phyloP scores from a whole-genome alignment of 2,888 invertebrate genomes.

The Stomorhina lunata region DNA sequence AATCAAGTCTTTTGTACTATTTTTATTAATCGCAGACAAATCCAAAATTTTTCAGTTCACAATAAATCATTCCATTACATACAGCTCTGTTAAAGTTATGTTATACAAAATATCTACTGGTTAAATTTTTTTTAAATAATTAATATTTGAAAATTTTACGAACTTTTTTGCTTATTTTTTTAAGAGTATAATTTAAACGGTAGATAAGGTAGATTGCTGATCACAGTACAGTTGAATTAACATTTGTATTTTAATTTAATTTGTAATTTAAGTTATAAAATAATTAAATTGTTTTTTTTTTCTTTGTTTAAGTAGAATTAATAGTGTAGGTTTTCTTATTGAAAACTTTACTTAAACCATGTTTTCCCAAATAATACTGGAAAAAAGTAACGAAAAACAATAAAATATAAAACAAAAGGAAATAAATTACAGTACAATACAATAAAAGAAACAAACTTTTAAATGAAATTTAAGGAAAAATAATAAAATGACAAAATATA shows the following conservation, averaged over 20 bases:
- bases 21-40: no score
- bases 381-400: conserved; percentile 70
- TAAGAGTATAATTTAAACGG: conserved; percentile 34
- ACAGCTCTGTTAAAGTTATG: no score
- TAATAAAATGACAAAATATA: conserved; percentile 43
- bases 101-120: no score
- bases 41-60: no score
- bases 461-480: conserved; percentile 50
- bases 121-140: conserved; percentile 30
- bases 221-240: conserved; percentile 62
- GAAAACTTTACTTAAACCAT: conserved; percentile 76
- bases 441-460: no score
- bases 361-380: conserved; percentile 76
- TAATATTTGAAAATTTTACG: conserved; percentile 57
- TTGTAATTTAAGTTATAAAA: no score
- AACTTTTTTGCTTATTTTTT: conserved; percentile 51
- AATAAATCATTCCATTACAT: no score
- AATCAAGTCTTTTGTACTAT: no score
- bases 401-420: conserved; percentile 66
- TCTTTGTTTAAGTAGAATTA: conserved; percentile 59
- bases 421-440: conserved; percentile 67
- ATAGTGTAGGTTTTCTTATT: conserved; percentile 71
- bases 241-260: no score
- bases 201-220: conserved; percentile 50
- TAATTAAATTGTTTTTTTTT: conserved; percentile 35